phyloP scores from a whole-genome alignment of 2,797 vertebrate species.

The Brachymystax lenok region DNA sequence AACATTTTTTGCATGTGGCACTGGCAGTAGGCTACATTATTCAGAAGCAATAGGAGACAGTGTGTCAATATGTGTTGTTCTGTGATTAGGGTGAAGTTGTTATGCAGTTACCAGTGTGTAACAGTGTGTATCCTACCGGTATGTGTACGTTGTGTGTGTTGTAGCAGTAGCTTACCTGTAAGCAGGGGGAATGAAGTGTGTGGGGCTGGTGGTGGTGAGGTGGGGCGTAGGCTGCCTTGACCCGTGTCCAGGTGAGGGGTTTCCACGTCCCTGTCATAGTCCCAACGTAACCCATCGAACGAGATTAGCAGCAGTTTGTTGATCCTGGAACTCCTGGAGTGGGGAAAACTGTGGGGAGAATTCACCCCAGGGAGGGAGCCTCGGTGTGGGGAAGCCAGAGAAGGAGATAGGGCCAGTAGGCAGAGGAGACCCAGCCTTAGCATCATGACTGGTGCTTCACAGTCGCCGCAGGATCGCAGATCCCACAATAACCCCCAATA shows the following conservation, averaged over 20 bases:
- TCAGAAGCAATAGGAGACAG: too few relatives aligned
- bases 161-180: conserved; percentile 71
- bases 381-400: conserved; percentile 24
- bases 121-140: too few relatives aligned
- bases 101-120: too few relatives aligned
- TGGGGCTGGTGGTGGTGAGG: conserved; percentile 83
- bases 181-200: conserved; percentile 84
- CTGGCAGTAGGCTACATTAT: too few relatives aligned
- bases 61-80: too few relatives aligned
- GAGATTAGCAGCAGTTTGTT: conserved; percentile 87
- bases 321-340: conserved; percentile 20
- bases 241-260: conserved; percentile 84
- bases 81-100: too few relatives aligned
- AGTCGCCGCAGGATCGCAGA: too few relatives aligned
- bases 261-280: conserved; percentile 85
- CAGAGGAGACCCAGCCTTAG: conserved; percentile 13
- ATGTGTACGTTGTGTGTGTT: too few relatives aligned
- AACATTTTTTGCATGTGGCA: too few relatives aligned
- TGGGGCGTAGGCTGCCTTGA: conserved; percentile 82
- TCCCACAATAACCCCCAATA: too few relatives aligned
- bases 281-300: conserved; percentile 88
- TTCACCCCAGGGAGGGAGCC: conserved; percentile 13
- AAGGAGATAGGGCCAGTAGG: conserved; percentile 15
- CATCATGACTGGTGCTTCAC: conserved; percentile 13
- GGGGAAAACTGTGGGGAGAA: not conserved